Percentiles rank a stretch among this genome's conserved stretches.
phyloP scores from a whole-genome alignment of 1,140 invertebrate genomes.

The Oncopodura yosiiana region DNA sequence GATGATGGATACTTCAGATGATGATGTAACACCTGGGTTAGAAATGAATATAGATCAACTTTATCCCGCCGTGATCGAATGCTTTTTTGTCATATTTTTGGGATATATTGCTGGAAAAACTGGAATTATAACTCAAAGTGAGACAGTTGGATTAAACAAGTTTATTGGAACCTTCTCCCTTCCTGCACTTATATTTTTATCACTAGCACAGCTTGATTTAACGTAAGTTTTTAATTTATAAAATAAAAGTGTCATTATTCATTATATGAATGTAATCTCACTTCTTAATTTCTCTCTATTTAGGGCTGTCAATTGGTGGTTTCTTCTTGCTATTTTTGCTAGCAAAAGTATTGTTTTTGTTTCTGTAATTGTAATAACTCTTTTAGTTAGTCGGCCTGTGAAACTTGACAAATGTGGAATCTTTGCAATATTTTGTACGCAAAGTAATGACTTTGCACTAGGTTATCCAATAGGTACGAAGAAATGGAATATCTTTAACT shows the following conservation, averaged over 20 bases:
- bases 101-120: slow-evolving; percentile 83
- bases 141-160: slow-evolving; percentile 81
- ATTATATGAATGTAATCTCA: not conserved
- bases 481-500: not conserved
- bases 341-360: slow-evolving; percentile 81
- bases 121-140: slow-evolving; percentile 68
- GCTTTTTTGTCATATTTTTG: slow-evolving; percentile 80
- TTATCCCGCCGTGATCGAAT: slow-evolving; percentile 79
- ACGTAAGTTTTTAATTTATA: slow-evolving; percentile 44
- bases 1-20: slow-evolving; percentile 1
- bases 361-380: slow-evolving; percentile 63
- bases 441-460: slow-evolving; percentile 96
- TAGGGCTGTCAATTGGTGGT: slow-evolving; percentile 72
- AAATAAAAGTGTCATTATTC: not conserved
- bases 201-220: slow-evolving; percentile 75
- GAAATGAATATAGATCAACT: slow-evolving; percentile 62
- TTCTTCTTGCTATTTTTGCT: slow-evolving; percentile 71
- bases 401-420: slow-evolving; percentile 77
- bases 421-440: slow-evolving; percentile 89
- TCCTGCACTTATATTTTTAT: slow-evolving; percentile 83
- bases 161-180: slow-evolving; percentile 89
- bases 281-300: slow-evolving; percentile 17
- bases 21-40: not conserved
- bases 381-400: slow-evolving; percentile 65
- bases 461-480: slow-evolving; percentile 87